Evolutionary conservation across 2,113 vertebrate genomes (phyloP).

Genomic region (Corapipo altera): DNA sequence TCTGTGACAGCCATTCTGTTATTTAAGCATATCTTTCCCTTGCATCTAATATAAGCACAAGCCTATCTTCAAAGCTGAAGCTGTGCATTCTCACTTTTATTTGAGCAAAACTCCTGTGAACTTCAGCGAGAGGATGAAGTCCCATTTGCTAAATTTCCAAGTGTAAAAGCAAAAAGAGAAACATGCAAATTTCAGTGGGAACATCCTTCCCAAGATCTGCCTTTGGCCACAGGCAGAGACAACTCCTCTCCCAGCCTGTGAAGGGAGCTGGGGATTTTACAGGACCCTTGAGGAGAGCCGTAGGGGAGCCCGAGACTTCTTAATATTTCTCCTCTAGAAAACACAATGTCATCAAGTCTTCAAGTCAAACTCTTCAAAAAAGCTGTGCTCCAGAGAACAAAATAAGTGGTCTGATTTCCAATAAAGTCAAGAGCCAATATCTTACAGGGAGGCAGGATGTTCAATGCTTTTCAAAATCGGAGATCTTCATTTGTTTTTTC

Average conservation of each 20-base stretch:
- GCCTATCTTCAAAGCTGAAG: neutral
- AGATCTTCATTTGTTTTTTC: neutral
- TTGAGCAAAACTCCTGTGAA: neutral
- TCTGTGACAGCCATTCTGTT: neutral
- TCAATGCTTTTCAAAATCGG: neutral
- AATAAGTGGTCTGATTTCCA: neutral
- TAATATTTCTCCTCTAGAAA: neutral
- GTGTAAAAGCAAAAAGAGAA: neutral
- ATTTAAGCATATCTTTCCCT: neutral
- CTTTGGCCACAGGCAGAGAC: neutral
- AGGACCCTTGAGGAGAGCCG: neutral
- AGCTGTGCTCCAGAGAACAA: neutral
- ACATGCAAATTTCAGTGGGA: neutral
- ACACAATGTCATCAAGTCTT: neutral
- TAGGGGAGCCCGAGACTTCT: neutral
- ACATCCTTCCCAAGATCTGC: neutral
- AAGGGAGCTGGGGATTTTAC: neutral
- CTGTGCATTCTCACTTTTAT: neutral
- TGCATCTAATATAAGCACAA: neutral
- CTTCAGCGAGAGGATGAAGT: neutral
- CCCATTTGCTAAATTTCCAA: neutral
- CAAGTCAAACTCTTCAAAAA: neutral
- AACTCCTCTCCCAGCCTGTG: neutral
- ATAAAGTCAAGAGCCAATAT: neutral
- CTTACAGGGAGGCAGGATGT: neutral